A percentile compares a stretch with the other conserved stretches of the same genome.
Evolutionary conservation across 2,797 vertebrate species (phyloP).

Genomic region (Syngnathus acus): DNA sequence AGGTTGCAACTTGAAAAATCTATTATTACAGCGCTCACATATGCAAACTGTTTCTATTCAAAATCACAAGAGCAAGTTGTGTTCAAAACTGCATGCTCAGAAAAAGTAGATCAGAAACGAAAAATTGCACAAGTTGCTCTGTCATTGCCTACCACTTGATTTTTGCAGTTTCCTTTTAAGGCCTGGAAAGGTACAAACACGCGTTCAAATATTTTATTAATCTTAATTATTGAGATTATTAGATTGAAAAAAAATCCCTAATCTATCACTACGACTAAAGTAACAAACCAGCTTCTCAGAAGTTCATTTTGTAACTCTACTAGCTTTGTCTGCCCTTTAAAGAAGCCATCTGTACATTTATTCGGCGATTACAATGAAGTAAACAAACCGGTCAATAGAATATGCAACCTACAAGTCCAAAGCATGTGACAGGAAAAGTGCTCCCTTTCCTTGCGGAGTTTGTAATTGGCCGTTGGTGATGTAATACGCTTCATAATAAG

Average conservation of each 20-base stretch:
- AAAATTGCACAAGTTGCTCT: neutral
- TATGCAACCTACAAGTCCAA: neutral
- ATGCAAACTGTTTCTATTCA: neutral
- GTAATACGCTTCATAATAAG: slow-evolving; percentile 78
- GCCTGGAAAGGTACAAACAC: neutral
- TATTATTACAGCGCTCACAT: neutral
- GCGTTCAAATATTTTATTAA: too few species aligned
- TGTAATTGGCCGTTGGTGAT: slow-evolving; percentile 75
- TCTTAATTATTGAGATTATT: too few species aligned
- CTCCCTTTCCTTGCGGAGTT: slow-evolving; percentile 52
- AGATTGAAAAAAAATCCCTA: too few species aligned
- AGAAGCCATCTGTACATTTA: neutral
- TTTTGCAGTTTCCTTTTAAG: neutral
- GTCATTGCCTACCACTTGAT: neutral
- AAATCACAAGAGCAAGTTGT: neutral
- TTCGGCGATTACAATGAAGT: neutral
- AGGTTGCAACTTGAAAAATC: neutral
- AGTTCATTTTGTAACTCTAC: neutral
- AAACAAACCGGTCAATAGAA: slow-evolving; percentile 1
- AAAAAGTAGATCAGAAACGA: neutral
- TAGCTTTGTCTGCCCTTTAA: neutral
- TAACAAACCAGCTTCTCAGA: neutral
- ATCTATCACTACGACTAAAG: neutral
- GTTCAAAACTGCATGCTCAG: neutral
- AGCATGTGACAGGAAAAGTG: slow-evolving; percentile 38